Base-by-base conservation (phyloP, 2,888 invertebrate species). In the Gisinianus flammeolus region DNA sequence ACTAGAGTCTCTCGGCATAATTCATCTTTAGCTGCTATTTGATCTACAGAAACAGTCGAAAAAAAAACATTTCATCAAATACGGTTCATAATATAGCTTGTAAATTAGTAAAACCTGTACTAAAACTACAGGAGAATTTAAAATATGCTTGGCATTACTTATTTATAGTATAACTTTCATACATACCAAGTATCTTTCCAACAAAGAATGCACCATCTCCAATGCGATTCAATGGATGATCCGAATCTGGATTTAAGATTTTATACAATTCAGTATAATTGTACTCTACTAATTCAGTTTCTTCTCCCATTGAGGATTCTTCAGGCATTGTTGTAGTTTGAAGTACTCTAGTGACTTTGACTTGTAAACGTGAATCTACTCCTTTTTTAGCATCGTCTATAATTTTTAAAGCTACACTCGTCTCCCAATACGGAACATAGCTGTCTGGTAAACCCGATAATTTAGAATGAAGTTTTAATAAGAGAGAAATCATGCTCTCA, bases 151-250 rank as follows among this genome's bases (percentile, higher is more conserved):
- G n/a, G n/a, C n/a, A n/a, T n/a, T n/a, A n/a, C n/a, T n/a, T n/a
- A n/a, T n/a, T n/a, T n/a, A n/a, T n/a, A n/a, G n/a, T n/a, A n/a
- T n/a, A n/a, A n/a, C n/a, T n/a, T n/a, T n/a, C n/a, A n/a, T n/a
- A n/a, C n/a, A n/a, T n/a, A n/a, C n/a, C n/a, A n/a, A 44, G 52
- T 79, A 97, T 88, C 85, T 92, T 91, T 0, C 92, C 93, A 81
- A 97, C 92, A 88, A 95, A 97, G 87, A 91, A 92, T 0, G 95
- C 92, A 0, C 97, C 97, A 87, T 97, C 96, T 3, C 97, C 97
- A 58, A 92, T 90, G 31, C 90, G 87, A 30, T 87, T 87, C 69
- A 35, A 6, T 2, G 79, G 74, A n/a, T 79, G 70, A 75, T 54
- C 66, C 16, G 66, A 12, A 2, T 71, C 58, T 33, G 70, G 79